These are phyloP conservation scores for Rhynchophorus ferrugineus DNA, from an alignment of 1,140 invertebrate species.

Conservation along the genomic window DNA sequence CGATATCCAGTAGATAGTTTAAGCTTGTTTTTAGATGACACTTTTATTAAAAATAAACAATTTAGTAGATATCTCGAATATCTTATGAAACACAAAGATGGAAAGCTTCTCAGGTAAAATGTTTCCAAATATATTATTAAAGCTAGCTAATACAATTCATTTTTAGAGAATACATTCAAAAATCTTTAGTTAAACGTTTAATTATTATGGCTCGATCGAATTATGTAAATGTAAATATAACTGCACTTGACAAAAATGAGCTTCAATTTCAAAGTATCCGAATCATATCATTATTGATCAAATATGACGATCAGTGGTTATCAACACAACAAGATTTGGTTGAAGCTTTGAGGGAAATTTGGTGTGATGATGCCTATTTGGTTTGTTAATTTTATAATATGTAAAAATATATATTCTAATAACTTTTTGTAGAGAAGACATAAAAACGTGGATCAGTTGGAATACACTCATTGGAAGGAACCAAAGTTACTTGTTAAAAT, in stretches of 20 bases:
- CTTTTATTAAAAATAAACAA: constrained; percentile 59
- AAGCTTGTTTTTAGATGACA: constrained; percentile 67
- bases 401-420: not conserved
- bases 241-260: constrained; percentile 52
- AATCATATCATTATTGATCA: constrained; percentile 72
- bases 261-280: constrained; percentile 78
- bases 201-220: constrained; percentile 54
- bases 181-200: constrained; percentile 47
- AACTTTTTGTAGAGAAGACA: constrained; percentile 51
- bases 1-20: constrained; percentile 81
- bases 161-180: constrained; percentile 59
- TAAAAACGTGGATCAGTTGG: constrained; percentile 65
- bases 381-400: constrained; percentile 23
- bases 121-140: not conserved
- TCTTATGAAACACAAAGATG: constrained; percentile 71
- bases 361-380: constrained; percentile 72
- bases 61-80: constrained; percentile 82
- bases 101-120: constrained; percentile 61
- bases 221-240: constrained; percentile 44
- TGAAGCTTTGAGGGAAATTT: constrained; percentile 63
- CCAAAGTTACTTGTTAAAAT: constrained; percentile 85
- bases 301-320: constrained; percentile 82
- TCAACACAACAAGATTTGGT: constrained; percentile 69
- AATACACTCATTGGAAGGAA: constrained; percentile 84
- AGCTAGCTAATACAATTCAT: not conserved